Evolutionary conservation across 1,140 invertebrate genomes (phyloP).

Genomic region (Frieseomelitta varia): DNA sequence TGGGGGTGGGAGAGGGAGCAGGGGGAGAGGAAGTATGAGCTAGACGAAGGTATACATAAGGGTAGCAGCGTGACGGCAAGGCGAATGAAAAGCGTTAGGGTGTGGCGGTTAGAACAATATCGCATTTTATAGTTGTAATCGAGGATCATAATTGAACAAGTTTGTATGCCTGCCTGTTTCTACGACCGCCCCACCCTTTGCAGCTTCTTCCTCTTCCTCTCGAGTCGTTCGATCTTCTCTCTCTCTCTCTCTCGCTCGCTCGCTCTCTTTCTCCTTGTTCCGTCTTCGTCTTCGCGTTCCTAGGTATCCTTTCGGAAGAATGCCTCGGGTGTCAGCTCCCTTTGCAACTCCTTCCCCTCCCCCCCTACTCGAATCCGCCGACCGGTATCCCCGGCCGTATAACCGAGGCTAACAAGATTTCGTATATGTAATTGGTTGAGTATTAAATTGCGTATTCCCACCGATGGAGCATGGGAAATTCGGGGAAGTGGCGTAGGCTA

Average conservation of each 20-base stretch:
- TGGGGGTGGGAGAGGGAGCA: neutral
- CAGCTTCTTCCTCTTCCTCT: constrained; percentile 55
- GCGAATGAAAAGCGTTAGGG: constrained; percentile 55
- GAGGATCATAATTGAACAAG: constrained; percentile 76
- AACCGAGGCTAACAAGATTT: constrained; percentile 82
- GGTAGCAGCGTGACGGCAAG: constrained; percentile 23
- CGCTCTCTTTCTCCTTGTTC: neutral
- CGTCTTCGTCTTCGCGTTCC: neutral
- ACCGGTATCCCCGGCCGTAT: constrained; percentile 73
- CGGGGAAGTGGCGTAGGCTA: constrained; percentile 55
- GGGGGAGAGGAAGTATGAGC: neutral
- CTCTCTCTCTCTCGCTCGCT: neutral
- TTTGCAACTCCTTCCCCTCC: constrained; percentile 2
- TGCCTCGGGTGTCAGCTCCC: constrained; percentile 74
- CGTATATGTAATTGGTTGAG: constrained; percentile 82
- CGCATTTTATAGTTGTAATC: constrained; percentile 78
- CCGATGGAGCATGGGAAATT: constrained; percentile 64
- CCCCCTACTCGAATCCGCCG: constrained; percentile 47
- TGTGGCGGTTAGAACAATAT: constrained; percentile 70
- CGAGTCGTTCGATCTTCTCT: neutral
- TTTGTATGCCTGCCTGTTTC: constrained; percentile 73
- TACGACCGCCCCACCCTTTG: constrained; percentile 53
- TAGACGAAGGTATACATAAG: neutral
- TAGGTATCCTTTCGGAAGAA: constrained; percentile 74
- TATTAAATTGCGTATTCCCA: constrained; percentile 82